These are phyloP conservation scores for Acrocyrtus sp. DNA, from an alignment of 2,888 invertebrate genomes.

Conservation along the genomic window DNA sequence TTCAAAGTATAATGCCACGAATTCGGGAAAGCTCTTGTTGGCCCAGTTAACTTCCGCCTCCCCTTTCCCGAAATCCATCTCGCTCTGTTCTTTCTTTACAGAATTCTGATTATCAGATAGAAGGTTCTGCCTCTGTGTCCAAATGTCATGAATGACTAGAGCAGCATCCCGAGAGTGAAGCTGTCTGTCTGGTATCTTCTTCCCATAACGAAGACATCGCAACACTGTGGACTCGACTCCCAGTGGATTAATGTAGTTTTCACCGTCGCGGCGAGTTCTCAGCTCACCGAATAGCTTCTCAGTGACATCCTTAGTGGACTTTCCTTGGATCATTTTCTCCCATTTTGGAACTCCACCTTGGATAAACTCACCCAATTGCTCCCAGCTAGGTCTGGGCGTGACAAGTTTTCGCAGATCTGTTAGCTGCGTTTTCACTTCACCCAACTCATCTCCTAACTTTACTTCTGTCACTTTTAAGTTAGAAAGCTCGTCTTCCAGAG, in stretches of 20 bases:
- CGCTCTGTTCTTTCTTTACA: constrained; percentile 65
- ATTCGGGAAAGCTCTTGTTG: constrained; percentile 34
- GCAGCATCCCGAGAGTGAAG: constrained; percentile 69
- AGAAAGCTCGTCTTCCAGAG: constrained; percentile 19
- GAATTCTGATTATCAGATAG: constrained; percentile 10
- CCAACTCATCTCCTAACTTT: constrained; percentile 33
- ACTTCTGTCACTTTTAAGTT: constrained; percentile 21
- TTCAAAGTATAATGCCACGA: constrained; percentile 27
- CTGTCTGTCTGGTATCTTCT: constrained; percentile 69
- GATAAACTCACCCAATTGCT: constrained; percentile 67
- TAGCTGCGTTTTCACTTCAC: constrained; percentile 17
- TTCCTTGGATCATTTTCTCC: constrained; percentile 68
- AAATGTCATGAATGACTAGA: constrained; percentile 70
- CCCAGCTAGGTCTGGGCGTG: constrained; percentile 54
- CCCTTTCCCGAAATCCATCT: constrained; percentile 66
- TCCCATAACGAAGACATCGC: constrained; percentile 61
- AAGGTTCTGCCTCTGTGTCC: constrained; percentile 64
- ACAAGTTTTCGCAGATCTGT: constrained; percentile 25
- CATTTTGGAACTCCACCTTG: constrained; percentile 70
- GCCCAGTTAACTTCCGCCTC: constrained; percentile 63
- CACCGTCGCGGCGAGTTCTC: constrained; percentile 21
- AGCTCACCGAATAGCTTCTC: constrained; percentile 68
- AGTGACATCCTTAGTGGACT: constrained; percentile 68
- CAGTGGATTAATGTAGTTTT: constrained; percentile 10
- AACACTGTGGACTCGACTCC: constrained; percentile 9